These are phyloP conservation scores for Apotomis capreana DNA, from an alignment of 2,888 invertebrate genomes.

Conservation along the genomic window DNA sequence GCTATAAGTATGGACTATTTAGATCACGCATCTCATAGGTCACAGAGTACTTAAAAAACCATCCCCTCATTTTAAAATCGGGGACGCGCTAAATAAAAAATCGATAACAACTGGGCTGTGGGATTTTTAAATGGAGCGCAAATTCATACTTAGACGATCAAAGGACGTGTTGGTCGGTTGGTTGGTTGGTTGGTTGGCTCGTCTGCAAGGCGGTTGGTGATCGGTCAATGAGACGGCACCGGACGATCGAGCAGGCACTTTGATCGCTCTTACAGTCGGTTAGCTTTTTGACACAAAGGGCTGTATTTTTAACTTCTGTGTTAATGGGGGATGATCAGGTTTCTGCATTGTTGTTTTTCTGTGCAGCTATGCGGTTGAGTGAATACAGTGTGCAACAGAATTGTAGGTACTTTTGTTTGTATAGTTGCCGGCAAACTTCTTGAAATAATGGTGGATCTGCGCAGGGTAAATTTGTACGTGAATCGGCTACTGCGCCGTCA, in stretches of 20 bases:
- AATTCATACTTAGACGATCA: constrained; percentile 13
- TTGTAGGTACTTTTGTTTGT: too few relatives aligned
- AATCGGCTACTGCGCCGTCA: too few relatives aligned
- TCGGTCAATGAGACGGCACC: neutral
- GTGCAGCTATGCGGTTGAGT: neutral
- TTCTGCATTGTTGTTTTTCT: neutral
- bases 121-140: constrained; percentile 17
- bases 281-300: constrained; percentile 24
- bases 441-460: too few relatives aligned
- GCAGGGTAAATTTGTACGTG: too few relatives aligned
- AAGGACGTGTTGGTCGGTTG: neutral
- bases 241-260: constrained; percentile 4
- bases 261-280: constrained; percentile 13
- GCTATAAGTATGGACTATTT: too few relatives aligned
- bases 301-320: constrained; percentile 18
- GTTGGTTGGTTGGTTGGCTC: neutral
- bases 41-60: neutral
- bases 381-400: too few relatives aligned
- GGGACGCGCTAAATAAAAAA: constrained; percentile 3
- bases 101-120: neutral
- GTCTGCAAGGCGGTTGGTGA: neutral
- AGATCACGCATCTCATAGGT: too few relatives aligned
- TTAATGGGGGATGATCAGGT: constrained; percentile 1
- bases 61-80: neutral
- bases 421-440: too few relatives aligned